Percentiles rank a stretch among this genome's conserved stretches.
Conservation (phyloP, 2,888 invertebrate genomes). For the Plemyria rubiginata region DNA sequence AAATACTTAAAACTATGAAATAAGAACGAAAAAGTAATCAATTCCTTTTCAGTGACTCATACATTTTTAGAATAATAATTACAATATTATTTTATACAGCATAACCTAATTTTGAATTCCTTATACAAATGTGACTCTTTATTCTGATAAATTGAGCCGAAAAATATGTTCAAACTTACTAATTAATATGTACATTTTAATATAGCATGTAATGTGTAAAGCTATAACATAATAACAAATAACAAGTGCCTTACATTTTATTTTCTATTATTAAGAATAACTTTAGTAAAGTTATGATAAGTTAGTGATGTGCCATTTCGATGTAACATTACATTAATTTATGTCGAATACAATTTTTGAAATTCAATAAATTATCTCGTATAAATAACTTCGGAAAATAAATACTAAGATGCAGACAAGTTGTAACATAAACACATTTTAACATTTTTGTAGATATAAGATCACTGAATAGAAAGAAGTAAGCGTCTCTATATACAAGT, state of each 20-base stretch:
- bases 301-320: slow-evolving; percentile 26
- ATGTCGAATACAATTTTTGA: not conserved
- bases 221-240: slow-evolving; percentile 25
- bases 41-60: slow-evolving; percentile 29
- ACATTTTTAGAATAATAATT: slow-evolving; percentile 1
- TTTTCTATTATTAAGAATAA: slow-evolving; percentile 7
- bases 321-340: slow-evolving; percentile 6
- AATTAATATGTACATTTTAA: slow-evolving; percentile 15
- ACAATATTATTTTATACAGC: too few relatives aligned
- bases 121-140: slow-evolving; percentile 11
- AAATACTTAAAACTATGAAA: slow-evolving; percentile 27
- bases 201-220: slow-evolving; percentile 27
- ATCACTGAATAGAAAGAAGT: too few relatives aligned
- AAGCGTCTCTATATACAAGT: too few relatives aligned
- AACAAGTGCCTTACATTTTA: slow-evolving; percentile 20
- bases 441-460: too few relatives aligned
- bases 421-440: too few relatives aligned
- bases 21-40: slow-evolving; percentile 21
- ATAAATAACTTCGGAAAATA: not conserved
- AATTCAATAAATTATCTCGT: slow-evolving; percentile 2
- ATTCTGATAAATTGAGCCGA: slow-evolving; percentile 39
- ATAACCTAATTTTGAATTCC: slow-evolving; percentile 7
- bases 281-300: slow-evolving; percentile 25
- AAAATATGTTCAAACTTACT: slow-evolving; percentile 32
- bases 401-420: not conserved